These are phyloP conservation scores for Ramazzottius varieornatus DNA, from an alignment of 2,888 invertebrate genomes.

Conservation along the genomic window DNA sequence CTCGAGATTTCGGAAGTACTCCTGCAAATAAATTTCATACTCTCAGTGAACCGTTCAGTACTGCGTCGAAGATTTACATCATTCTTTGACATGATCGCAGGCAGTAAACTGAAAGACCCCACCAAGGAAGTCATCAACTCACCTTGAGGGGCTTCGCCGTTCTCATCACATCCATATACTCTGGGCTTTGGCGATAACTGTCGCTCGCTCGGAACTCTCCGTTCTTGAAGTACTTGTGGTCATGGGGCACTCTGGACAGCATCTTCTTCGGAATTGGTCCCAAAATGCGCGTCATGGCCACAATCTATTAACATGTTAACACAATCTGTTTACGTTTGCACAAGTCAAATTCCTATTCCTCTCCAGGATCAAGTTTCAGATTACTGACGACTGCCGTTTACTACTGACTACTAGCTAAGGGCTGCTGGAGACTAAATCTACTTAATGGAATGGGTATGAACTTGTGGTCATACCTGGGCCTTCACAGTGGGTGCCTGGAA, in stretches of 20 bases:
- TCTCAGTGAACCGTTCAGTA: no score
- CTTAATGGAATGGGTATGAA: background rate
- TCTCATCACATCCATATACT: no score
- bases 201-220: background rate
- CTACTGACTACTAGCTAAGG: no score
- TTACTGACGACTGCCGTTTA: background rate
- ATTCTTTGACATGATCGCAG: no score
- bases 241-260: background rate
- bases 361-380: background rate
- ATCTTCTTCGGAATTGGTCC: slow-evolving; percentile 9
- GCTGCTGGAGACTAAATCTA: no score
- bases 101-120: no score
- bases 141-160: no score
- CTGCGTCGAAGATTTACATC: no score
- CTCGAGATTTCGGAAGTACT: background rate
- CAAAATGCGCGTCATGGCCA: slow-evolving; percentile 10
- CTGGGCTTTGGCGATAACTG: background rate
- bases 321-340: no score
- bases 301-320: slow-evolving; percentile 7
- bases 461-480: background rate
- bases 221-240: background rate
- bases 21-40: no score
- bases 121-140: no score
- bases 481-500: background rate
- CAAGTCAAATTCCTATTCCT: no score